Conservation (phyloP, 1,140 invertebrate genomes). For the Gerris buenoi region DNA sequence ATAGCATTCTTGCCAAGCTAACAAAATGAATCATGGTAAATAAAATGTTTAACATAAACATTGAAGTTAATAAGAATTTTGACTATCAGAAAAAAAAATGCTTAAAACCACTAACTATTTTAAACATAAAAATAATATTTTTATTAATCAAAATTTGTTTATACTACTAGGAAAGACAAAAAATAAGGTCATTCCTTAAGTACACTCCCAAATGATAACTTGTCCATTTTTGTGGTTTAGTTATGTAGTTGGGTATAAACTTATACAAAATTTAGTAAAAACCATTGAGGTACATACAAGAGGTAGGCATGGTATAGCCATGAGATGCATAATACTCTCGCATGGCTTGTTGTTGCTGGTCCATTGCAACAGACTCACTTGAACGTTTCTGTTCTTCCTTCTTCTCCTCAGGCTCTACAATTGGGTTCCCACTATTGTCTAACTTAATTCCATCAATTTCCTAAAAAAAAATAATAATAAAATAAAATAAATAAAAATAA, state of each 20-base stretch:
- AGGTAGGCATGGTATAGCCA: not conserved
- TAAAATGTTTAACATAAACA: too few species aligned
- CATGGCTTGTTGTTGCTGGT: not conserved
- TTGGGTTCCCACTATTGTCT: not conserved
- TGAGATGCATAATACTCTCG: not conserved
- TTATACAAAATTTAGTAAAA: too few species aligned
- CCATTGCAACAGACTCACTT: not conserved
- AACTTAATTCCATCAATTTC: not conserved
- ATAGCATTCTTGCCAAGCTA: constrained; percentile 50
- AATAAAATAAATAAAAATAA: not conserved
- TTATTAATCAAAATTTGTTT: too few species aligned
- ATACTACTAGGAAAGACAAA: too few species aligned
- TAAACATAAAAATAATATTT: too few species aligned
- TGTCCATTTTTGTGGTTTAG: too few species aligned
- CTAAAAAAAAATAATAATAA: not conserved
- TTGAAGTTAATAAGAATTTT: too few species aligned
- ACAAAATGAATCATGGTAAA: constrained; percentile 13
- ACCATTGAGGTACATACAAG: not conserved
- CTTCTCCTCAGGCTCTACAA: not conserved
- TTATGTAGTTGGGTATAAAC: too few species aligned
- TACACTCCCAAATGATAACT: too few species aligned
- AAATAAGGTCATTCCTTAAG: too few species aligned
- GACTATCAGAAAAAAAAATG: too few species aligned
- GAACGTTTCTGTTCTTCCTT: not conserved
- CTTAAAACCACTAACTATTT: too few species aligned